Percentiles rank a stretch among this genome's conserved stretches.
Evolutionary conservation across 2,113 vertebrate species (phyloP).

Genomic region (Mastomys coucha): DNA sequence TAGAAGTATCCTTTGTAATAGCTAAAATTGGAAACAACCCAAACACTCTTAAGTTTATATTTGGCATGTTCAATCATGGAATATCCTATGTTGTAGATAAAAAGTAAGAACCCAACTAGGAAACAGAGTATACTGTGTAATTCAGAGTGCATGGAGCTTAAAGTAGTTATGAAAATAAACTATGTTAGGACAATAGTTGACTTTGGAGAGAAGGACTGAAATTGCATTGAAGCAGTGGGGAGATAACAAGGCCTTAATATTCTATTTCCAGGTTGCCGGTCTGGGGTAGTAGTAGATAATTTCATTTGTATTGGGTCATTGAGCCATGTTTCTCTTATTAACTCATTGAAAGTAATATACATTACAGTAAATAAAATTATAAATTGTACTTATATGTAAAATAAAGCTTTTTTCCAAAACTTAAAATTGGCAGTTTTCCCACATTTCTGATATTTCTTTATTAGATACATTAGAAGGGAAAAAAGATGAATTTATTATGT

Average conservation of each 20-base stretch:
- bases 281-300: too few species aligned
- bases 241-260: neutral
- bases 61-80: neutral
- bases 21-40: neutral
- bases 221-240: neutral
- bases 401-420: neutral
- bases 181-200: neutral
- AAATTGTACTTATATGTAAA: neutral
- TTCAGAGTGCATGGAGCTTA: neutral
- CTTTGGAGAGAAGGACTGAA: neutral
- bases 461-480: neutral
- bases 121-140: neutral
- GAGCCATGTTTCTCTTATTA: neutral
- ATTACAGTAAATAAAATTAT: neutral
- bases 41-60: neutral
- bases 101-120: conserved; percentile 11
- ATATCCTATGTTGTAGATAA: neutral
- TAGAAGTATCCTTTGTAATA: neutral
- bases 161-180: neutral
- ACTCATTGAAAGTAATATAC: neutral
- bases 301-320: neutral
- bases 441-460: conserved; percentile 40
- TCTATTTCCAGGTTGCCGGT: neutral
- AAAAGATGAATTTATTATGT: neutral
- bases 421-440: conserved; percentile 1